Conservation (phyloP, 2,888 invertebrate species). For the Troglohyphantes excavatus region DNA sequence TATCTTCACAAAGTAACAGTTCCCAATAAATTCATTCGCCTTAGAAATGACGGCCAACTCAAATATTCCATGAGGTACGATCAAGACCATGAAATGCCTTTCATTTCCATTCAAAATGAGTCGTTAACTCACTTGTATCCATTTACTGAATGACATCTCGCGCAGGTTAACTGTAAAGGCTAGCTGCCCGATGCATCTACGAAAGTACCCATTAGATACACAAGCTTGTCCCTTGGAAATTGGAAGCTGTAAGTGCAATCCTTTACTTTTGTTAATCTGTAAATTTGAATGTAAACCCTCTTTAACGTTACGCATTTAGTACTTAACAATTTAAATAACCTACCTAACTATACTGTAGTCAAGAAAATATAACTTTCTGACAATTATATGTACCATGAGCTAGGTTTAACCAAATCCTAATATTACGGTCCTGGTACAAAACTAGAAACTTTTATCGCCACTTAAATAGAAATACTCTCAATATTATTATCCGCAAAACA, state of each 20-base stretch:
- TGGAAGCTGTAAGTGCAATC: conserved; percentile 91
- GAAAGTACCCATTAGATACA: conserved; percentile 95
- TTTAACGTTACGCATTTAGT: too few relatives aligned
- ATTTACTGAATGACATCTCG: conserved; percentile 80
- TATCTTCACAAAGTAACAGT: conserved; percentile 98
- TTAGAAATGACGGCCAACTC: conserved; percentile 86
- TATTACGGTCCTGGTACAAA: too few relatives aligned
- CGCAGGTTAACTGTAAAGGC: conserved; percentile 94
- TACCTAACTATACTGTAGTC: too few relatives aligned
- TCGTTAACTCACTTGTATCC: not conserved
- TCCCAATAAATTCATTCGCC: conserved; percentile 94
- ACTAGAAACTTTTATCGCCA: too few relatives aligned
- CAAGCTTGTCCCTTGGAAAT: conserved; percentile 95
- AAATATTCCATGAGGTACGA: conserved; percentile 80
- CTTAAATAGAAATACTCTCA: too few relatives aligned
- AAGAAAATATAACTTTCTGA: too few relatives aligned
- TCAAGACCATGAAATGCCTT: not conserved
- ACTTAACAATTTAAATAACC: too few relatives aligned
- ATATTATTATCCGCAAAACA: too few relatives aligned
- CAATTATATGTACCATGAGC: too few relatives aligned
- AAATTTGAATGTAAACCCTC: too few relatives aligned
- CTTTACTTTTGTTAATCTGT: too few relatives aligned
- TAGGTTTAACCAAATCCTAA: too few relatives aligned
- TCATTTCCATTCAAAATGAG: not conserved
- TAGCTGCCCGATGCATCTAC: conserved; percentile 95